Evolutionary conservation across 1,140 invertebrate species (phyloP).

Genomic region (Xylocopa sonorina): DNA sequence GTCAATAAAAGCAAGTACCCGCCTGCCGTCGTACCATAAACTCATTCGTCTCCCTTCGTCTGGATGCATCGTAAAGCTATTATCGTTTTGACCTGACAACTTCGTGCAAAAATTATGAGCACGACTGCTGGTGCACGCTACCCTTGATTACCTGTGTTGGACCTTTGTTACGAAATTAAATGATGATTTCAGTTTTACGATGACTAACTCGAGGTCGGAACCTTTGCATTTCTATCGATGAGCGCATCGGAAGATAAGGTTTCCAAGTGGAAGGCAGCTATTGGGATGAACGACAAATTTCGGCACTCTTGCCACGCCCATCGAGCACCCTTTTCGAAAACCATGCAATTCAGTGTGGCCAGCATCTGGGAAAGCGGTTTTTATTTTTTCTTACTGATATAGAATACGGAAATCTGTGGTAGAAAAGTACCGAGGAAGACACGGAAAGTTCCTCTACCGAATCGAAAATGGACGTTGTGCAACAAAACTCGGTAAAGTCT

Average conservation of each 20-base stretch:
- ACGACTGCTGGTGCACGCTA: no score
- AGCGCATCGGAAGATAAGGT: background rate
- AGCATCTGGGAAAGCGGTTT: background rate
- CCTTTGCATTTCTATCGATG: background rate
- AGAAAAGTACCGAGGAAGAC: background rate
- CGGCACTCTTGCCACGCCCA: constrained; percentile 4
- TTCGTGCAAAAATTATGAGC: no score
- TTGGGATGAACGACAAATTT: background rate
- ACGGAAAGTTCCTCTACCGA: no score
- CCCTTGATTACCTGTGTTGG: background rate
- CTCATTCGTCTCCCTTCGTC: no score
- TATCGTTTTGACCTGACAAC: background rate
- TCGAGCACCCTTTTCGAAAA: background rate
- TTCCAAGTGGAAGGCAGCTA: background rate
- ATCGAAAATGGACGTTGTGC: background rate
- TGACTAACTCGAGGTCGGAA: background rate
- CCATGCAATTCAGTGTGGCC: no score
- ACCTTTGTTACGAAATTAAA: background rate
- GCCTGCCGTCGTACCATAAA: no score
- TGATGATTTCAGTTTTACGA: no score
- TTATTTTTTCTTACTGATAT: background rate
- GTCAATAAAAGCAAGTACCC: background rate
- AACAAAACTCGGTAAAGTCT: background rate
- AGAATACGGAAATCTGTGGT: background rate
- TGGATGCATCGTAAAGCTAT: background rate